Evolutionary conservation across 2,113 vertebrate genomes (phyloP).

Genomic region (Bujurquina vittata): DNA sequence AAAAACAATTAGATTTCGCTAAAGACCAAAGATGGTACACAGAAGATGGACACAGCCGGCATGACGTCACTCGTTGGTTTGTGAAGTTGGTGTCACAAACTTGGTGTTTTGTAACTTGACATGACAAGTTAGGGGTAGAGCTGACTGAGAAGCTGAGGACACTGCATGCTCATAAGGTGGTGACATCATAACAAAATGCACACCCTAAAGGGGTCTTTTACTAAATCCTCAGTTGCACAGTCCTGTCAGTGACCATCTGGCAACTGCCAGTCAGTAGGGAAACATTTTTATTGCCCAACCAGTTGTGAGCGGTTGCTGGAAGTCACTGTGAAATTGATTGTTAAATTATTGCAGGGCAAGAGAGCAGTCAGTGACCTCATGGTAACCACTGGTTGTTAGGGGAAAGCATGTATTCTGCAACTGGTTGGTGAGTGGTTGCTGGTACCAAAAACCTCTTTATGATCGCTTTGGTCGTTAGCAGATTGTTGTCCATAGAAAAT

Average conservation of each 20-base stretch:
- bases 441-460: neutral
- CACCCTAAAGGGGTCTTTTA: neutral
- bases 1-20: neutral
- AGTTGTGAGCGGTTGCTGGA: neutral
- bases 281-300: neutral
- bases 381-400: neutral
- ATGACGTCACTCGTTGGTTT: neutral
- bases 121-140: neutral
- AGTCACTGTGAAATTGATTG: neutral
- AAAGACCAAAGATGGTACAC: neutral
- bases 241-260: neutral
- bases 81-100: neutral
- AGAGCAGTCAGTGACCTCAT: neutral
- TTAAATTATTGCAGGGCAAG: neutral
- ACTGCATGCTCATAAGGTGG: too few species aligned
- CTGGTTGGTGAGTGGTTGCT: accelerated
- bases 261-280: neutral
- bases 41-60: neutral
- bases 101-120: neutral
- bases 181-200: accelerated
- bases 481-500: neutral
- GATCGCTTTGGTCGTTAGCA: neutral
- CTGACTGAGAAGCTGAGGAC: neutral
- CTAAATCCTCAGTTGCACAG: neutral
- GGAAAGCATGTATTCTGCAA: neutral